Conservation (phyloP, 2,888 invertebrate species). For the Drosophila merina region DNA sequence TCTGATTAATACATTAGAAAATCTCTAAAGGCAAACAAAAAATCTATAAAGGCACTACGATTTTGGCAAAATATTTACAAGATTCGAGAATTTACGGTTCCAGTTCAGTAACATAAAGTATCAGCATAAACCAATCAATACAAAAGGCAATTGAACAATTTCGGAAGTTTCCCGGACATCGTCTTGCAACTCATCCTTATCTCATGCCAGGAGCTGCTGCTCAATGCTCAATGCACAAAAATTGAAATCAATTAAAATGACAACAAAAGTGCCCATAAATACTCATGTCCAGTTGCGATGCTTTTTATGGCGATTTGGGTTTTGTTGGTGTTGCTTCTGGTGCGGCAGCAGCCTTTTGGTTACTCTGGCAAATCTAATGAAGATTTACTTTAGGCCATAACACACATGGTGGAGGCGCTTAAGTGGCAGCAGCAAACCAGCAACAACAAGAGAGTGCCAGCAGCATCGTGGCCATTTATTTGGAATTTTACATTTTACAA, state of each 20-base stretch:
- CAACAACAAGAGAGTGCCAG: constrained; percentile 22
- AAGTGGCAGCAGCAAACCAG: constrained; percentile 62
- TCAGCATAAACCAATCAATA: constrained; percentile 25
- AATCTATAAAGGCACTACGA: too few species aligned
- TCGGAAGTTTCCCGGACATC: constrained; percentile 11
- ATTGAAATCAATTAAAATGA: constrained; percentile 78
- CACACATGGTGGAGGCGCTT: constrained; percentile 63
- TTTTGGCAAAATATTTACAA: constrained; percentile 6
- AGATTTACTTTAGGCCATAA: constrained; percentile 82
- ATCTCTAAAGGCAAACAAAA: too few species aligned
- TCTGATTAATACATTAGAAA: not conserved
- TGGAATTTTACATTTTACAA: constrained; percentile 79
- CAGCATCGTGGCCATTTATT: constrained; percentile 72
- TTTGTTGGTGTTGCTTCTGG: constrained; percentile 22
- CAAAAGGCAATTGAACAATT: constrained; percentile 34
- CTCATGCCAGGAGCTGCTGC: constrained; percentile 35
- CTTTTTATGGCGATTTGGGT: constrained; percentile 61
- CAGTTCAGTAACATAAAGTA: constrained; percentile 11
- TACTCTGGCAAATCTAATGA: constrained; percentile 82
- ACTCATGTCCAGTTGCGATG: constrained; percentile 53
- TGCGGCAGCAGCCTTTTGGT: constrained; percentile 58
- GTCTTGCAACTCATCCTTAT: constrained; percentile 69
- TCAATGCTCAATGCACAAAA: constrained; percentile 63
- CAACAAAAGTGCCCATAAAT: constrained; percentile 77
- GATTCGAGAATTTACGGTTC: constrained; percentile 1